phyloP scores from a whole-genome alignment of 2,888 invertebrate species.

The Smittia aterrima region DNA sequence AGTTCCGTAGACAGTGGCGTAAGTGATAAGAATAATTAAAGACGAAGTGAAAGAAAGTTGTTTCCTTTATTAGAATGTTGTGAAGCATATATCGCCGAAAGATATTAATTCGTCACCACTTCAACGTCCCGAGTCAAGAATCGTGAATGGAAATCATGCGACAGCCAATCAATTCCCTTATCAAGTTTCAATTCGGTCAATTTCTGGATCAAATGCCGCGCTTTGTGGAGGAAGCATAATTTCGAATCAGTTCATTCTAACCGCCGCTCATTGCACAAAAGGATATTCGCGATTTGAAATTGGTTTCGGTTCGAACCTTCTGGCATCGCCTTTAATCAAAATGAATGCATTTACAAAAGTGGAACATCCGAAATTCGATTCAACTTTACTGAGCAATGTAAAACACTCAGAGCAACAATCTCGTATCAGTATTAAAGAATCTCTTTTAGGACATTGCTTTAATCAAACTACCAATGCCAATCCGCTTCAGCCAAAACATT shows the following conservation, averaged over 20 bases:
- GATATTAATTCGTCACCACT: background rate
- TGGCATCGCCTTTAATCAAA: background rate
- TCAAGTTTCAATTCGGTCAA: conserved; percentile 14
- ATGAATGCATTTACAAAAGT: background rate
- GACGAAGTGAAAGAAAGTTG: background rate
- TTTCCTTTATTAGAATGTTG: background rate
- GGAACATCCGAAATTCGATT: conserved; percentile 28
- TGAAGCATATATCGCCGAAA: background rate
- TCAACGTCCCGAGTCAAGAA: background rate
- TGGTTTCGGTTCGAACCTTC: conserved; percentile 18
- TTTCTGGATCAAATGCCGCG: background rate
- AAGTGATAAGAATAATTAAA: background rate
- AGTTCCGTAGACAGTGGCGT: background rate
- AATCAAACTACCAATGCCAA: conserved; percentile 13
- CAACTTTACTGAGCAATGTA: conserved; percentile 17
- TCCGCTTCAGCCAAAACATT: conserved; percentile 47
- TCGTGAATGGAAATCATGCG: conserved; percentile 16
- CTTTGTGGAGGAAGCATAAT: conserved; percentile 26
- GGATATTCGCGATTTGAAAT: conserved; percentile 16
- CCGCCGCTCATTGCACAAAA: conserved; percentile 34
- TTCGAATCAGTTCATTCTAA: background rate
- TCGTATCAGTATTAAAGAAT: background rate
- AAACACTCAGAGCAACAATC: background rate
- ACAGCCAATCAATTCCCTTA: background rate
- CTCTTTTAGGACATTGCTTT: conserved; percentile 23